Evolutionary conservation across 1,140 invertebrate species (phyloP), one percentile per base, ranked within the genome.

Genomic region (Lasioglossum albipes): DNA sequence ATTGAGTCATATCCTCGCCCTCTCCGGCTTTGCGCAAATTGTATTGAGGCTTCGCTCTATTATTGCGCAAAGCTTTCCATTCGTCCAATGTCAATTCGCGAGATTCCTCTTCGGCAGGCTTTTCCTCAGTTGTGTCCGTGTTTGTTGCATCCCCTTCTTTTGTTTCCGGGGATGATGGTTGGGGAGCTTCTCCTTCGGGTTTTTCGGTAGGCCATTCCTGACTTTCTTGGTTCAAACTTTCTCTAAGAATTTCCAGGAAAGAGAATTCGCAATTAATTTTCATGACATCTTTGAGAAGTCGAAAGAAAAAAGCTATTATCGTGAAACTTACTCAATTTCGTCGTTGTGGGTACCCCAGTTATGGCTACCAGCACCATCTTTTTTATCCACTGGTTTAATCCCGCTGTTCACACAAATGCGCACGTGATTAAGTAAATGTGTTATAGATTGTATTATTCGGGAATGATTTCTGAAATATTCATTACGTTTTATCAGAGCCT

Each of bases 341-440:
- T 98, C 97, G 91, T 97, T 97, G 86, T 98, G 95, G 68, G 96
- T 97, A 87, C 98, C 98, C 98, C 98, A 99, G 92, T 99, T 99
- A 93, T 98, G 97, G 87, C 97, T 96, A 75, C 98, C 98, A 94
- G 95, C 96, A 90, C 98, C 98, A 90, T 99, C 98, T 85, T 97
- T 96, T 94, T 99, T 99, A 90, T 99, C 98, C 85, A 98, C 95
- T 79, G 97, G 95, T 94, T 99, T 99, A 73, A 99, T 96, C 90
- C 98, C 97, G 93, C 96, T 97, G 94, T 93, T 94, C 69, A 78
- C 66, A 75, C 61, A 75, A 36, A 66, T 1, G 16, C 13, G 54
- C 41, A 27, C 22, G 65, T 2, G 31, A 64, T 49, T 27, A 49
- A 54, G 54, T 66, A 54, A 36, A 49, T 5, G 45, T 20, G 20